Evolutionary conservation across 2,113 vertebrate species (phyloP).

Genomic region (Glareola pratincola): DNA sequence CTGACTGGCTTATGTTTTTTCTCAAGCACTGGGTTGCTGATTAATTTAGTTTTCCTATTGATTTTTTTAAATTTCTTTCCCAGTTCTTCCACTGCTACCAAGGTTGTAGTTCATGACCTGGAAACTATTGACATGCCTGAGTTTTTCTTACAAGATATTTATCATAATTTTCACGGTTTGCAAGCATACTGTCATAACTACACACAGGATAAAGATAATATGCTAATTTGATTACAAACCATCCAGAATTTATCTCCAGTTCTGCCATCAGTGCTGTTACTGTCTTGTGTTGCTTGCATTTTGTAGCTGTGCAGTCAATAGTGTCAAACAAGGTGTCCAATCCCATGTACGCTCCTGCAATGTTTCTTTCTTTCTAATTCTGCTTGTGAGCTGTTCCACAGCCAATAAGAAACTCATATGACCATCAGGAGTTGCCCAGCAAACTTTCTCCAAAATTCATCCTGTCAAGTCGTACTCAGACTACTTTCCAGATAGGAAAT

Average conservation of each 20-base stretch:
- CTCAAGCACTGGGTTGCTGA: not conserved
- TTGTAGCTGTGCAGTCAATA: not conserved
- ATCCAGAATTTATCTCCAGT: not conserved
- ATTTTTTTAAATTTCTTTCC: not conserved
- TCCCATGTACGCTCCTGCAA: accelerated
- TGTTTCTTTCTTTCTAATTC: not conserved
- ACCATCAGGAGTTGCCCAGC: not conserved
- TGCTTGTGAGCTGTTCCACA: not conserved
- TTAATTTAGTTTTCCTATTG: not conserved
- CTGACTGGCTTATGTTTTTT: not conserved
- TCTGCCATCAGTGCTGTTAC: not conserved
- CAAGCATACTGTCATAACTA: not conserved
- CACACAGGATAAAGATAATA: not conserved
- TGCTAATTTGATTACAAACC: not conserved
- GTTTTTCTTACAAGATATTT: not conserved
- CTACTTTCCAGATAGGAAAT: not conserved
- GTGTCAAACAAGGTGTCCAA: not conserved
- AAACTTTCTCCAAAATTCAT: not conserved
- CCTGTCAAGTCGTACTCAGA: not conserved
- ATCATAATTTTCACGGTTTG: not conserved
- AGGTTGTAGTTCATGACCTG: not conserved
- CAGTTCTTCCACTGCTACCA: not conserved
- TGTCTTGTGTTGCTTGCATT: not conserved
- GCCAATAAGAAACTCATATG: not conserved
- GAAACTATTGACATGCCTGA: not conserved